Evolutionary conservation across 2,113 vertebrate species (phyloP), one percentile per base, ranked within the genome.

Genomic region (Tylochromis polylepis): DNA sequence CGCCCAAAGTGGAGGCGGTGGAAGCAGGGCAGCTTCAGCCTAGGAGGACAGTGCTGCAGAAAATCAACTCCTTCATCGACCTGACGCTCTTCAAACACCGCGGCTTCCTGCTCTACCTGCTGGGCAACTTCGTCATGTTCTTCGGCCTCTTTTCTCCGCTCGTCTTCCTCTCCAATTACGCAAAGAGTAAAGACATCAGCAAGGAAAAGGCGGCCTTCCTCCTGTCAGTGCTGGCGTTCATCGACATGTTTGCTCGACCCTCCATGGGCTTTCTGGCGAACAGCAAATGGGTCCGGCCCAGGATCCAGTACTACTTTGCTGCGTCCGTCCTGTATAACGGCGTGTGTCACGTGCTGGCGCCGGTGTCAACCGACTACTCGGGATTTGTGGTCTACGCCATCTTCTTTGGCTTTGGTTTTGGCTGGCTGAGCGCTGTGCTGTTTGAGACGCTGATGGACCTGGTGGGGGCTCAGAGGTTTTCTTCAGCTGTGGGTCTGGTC

Each of bases 391-490:
- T 99, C 59, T 99, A 99, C 9, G 96, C 99, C 0, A 96, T 97
- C 58, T 97, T 99, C 95, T 99, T 99, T 0, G 98, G 99, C 15
- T 98, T 98, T 82, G 98, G 98, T 1, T 99, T 99, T 1, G 99
- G 99, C 80, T 99, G 98, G 99, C 97, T 99, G 59, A 99, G 98
- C 70, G 95, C 98, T 0, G 97, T 99, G 72, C 91, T 99, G 5
- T 99, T 99, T 22, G 98, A 99, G 96, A 99, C 98, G 1, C 94
- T 99, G 91, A 99, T 99, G 98, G 99, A 99, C 81, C 96, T 99
- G 88, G 97, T 99, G 79, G 99, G 98, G 20, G 90, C 98, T 0
- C 97, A 97, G 95, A 95, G 98, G 59, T 99, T 99, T 95, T 99
- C 98, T 88, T 99, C 98, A 0, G 99, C 99, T 0, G 98, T 99